A percentile compares a stretch with the other conserved stretches of the same genome.
Conservation (phyloP, 2,797 vertebrate genomes). For the Phalanger gymnotis region DNA sequence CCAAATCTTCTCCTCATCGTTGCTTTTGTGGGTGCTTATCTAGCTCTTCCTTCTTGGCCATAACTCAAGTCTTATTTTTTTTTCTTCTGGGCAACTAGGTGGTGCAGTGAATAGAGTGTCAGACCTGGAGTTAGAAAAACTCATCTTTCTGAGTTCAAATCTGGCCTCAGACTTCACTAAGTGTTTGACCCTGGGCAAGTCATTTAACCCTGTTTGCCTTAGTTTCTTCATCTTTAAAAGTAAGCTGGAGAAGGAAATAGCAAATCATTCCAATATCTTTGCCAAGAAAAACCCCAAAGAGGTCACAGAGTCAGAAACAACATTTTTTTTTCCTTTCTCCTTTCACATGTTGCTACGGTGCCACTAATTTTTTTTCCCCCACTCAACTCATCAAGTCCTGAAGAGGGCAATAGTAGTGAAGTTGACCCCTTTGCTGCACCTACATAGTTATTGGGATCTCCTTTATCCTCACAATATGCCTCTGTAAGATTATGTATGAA, state of each 20-base stretch:
- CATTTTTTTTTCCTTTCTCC: not conserved
- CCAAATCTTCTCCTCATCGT: not conserved
- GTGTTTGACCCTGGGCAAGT: not conserved
- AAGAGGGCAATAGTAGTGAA: not conserved
- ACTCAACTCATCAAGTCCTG: not conserved
- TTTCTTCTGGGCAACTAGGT: not conserved
- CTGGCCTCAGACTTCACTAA: not conserved
- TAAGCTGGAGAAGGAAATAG: not conserved
- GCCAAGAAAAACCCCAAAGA: not conserved
- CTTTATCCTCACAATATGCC: not conserved
- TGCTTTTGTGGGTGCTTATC: not conserved
- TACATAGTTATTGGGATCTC: not conserved
- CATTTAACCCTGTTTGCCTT: not conserved
- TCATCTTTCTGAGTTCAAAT: not conserved
- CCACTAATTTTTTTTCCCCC: not conserved
- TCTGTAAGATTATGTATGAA: not conserved
- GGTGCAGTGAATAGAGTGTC: not conserved
- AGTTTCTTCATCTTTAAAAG: not conserved
- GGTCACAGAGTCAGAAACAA: not conserved
- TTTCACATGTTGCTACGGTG: not conserved
- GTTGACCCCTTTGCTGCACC: not conserved
- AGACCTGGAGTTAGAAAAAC: not conserved
- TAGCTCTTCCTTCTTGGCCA: not conserved
- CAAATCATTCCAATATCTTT: not conserved
- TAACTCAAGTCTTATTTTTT: not conserved